Base-by-base conservation (phyloP, 37 sponge, comb jelly and placozoan species). In the Beroe ovata region DNA sequence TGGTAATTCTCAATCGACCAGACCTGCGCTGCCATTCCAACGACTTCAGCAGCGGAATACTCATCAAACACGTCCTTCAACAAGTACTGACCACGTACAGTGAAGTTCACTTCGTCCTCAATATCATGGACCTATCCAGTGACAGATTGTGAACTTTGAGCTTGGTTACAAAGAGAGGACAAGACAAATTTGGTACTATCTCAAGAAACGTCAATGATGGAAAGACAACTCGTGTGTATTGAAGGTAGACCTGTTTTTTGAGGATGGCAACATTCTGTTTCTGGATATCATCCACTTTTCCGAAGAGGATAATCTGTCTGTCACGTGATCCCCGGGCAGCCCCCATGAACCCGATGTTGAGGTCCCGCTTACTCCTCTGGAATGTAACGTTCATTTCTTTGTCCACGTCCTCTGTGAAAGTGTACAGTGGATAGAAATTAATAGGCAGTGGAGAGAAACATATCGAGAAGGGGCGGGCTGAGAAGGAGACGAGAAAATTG, bases 351-450 rank as follows among this genome's bases (percentile, higher is more conserved):
- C 38, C 35, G 42, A 77, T 77, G 84, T 77, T 77, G 29, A 77
- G 84, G 28, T 77, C 47, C 25, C 84, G 26, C 47, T 77, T 77
- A 23, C 84, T 32, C 25, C 84, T 39, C 84, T 77, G 84, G 84
- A 77, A 77, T 54, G 33, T 77, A 54, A 77, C 33, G 84, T 77
- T 77, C 84, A 77, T 77, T 1, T 77, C 84, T 25, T 77, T 77
- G 47, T 77, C 84, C 41, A 77, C 84, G 84, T 77, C 84, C 54
- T 39, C 84, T 77, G n/a, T n/a, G n/a, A n/a, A n/a, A n/a, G n/a
- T n/a, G n/a, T n/a, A n/a, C n/a, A n/a, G n/a, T n/a, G n/a, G n/a
- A n/a, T n/a, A n/a, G n/a, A n/a, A n/a, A n/a, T n/a, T n/a, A n/a
- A n/a, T n/a, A n/a, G n/a, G n/a, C n/a, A n/a, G n/a, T n/a, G n/a